Conservation (phyloP, 2,888 invertebrate species). For the Frankliniella fusca region DNA sequence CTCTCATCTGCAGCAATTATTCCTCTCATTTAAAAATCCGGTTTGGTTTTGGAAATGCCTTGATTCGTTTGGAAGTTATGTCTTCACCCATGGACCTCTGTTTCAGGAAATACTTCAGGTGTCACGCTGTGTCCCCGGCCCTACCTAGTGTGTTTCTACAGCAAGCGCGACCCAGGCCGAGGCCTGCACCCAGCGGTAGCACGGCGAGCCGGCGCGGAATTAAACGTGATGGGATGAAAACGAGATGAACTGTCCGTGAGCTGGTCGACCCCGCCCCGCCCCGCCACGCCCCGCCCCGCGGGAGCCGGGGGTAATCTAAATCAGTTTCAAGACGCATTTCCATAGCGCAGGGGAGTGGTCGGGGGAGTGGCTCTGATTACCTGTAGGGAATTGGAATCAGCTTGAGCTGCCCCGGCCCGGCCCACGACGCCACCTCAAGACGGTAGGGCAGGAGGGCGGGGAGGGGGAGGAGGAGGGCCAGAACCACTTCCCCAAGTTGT, state of each 20-base stretch:
- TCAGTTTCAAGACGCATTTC: conserved; percentile 15
- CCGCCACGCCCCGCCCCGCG: not conserved
- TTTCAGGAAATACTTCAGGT: no score
- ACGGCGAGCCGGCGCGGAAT: not conserved
- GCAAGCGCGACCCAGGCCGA: no score
- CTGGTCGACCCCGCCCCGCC: not conserved
- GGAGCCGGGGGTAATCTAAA: not conserved
- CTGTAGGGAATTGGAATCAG: conserved; percentile 24
- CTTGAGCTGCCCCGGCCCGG: not conserved
- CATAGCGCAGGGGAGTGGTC: not conserved
- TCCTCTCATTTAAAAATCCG: no score
- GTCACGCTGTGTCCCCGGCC: no score
- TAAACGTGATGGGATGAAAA: conserved; percentile 7
- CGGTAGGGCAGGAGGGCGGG: no score
- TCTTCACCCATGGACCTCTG: no score
- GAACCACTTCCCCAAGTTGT: no score
- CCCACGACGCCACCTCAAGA: not conserved
- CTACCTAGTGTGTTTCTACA: no score
- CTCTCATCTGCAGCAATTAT: no score
- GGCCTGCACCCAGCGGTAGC: not conserved
- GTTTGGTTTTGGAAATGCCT: no score
- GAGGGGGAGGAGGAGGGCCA: no score
- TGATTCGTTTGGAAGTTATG: no score
- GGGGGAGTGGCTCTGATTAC: conserved; percentile 15
- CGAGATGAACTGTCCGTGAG: not conserved